phyloP scores from a whole-genome alignment of 92 coral and sea anemone species.

The Palythoa caribaeorum region DNA sequence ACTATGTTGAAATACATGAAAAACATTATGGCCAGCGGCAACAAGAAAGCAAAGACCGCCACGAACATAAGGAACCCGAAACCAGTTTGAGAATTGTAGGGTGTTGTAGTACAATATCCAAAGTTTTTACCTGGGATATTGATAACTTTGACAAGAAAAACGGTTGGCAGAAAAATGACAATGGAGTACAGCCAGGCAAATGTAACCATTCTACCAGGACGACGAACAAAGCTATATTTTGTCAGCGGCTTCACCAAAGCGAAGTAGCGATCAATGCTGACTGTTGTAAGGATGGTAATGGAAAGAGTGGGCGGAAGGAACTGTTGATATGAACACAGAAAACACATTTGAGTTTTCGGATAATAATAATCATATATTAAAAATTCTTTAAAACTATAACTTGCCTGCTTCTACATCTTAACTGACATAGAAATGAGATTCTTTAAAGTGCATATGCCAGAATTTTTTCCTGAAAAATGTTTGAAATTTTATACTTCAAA shows the following conservation, averaged over 20 bases:
- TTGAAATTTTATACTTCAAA: no score
- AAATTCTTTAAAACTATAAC: not conserved
- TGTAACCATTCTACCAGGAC: conserved; percentile 63
- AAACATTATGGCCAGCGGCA: conserved; percentile 61
- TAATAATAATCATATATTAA: not conserved
- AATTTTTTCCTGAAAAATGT: no score
- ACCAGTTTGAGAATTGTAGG: conserved; percentile 48
- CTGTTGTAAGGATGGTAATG: conserved; percentile 39
- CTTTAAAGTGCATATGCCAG: no score
- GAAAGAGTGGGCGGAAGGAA: conserved; percentile 42
- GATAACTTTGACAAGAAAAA: conserved; percentile 52
- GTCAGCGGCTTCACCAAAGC: conserved; percentile 70
- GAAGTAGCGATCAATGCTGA: conserved; percentile 70
- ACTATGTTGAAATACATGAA: conserved; percentile 64
- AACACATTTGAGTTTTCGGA: not conserved
- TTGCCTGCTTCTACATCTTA: no score
- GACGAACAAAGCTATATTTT: conserved; percentile 42
- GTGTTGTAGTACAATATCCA: conserved; percentile 74
- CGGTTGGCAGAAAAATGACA: conserved; percentile 63
- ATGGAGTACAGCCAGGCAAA: conserved; percentile 75
- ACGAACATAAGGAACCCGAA: conserved; percentile 61
- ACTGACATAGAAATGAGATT: no score
- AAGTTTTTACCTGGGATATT: conserved; percentile 45
- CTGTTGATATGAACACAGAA: not conserved
- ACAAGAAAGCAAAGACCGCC: conserved; percentile 49